Evolutionary conservation across 1,140 invertebrate genomes (phyloP).

Genomic region (Meloidogyne hapla): DNA sequence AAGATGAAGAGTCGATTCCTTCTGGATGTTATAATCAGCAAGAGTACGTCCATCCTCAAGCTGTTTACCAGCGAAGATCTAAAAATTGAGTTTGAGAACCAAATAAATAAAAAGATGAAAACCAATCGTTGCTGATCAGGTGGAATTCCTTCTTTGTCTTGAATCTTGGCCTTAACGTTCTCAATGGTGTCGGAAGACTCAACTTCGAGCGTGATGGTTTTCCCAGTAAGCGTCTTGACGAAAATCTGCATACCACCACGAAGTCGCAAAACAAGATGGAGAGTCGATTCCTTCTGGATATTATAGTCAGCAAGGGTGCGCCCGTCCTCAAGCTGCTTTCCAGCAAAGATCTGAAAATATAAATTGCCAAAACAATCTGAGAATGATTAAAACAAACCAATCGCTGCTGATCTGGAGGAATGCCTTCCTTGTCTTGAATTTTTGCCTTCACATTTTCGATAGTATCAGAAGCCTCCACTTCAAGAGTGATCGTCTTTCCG

Average conservation of each 20-base stretch:
- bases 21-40: conserved; percentile 74
- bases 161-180: conserved; percentile 69
- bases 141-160: conserved; percentile 69
- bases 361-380: conserved; percentile 30
- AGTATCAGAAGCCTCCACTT: conserved; percentile 66
- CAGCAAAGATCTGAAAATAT: conserved; percentile 56
- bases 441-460: conserved; percentile 66
- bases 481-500: conserved; percentile 68
- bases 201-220: conserved; percentile 69
- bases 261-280: conserved; percentile 72
- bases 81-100: neutral
- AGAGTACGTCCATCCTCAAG: conserved; percentile 66
- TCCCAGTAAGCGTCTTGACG: conserved; percentile 67
- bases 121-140: conserved; percentile 47
- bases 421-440: conserved; percentile 67
- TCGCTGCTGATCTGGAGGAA: conserved; percentile 40
- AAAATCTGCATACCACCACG: conserved; percentile 69
- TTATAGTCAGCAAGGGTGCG: conserved; percentile 70
- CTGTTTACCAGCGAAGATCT: conserved; percentile 55
- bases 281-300: conserved; percentile 73
- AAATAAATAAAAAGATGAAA: neutral
- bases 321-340: conserved; percentile 65
- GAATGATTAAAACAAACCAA: conserved; percentile 40
- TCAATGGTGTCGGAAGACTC: conserved; percentile 66
- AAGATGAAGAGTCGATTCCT: conserved; percentile 68